A percentile compares a stretch with the other conserved stretches of the same genome.
Conservation (phyloP, 2,797 vertebrate species). For the Lophius americanus region DNA sequence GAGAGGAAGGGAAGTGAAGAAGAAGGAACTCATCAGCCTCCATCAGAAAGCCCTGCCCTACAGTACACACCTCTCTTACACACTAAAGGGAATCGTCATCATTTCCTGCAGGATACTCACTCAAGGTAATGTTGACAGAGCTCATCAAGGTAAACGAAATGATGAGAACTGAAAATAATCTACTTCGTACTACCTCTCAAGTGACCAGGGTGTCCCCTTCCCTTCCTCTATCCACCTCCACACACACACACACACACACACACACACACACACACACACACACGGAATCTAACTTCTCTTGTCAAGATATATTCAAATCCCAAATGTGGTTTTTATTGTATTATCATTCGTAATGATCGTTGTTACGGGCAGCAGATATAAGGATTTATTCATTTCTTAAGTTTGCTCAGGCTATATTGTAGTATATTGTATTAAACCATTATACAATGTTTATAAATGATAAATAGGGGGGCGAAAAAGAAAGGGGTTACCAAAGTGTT, state of each 20-base stretch:
- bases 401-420: no score
- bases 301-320: no score
- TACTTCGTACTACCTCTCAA: constrained; percentile 31
- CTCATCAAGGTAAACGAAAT: constrained; percentile 48
- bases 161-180: constrained; percentile 37
- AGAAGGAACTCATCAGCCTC: constrained; percentile 58
- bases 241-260: not conserved
- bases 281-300: no score
- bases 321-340: no score
- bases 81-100: not conserved
- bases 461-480: no score
- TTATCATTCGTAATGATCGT: no score
- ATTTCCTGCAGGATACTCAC: constrained; percentile 6
- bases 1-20: constrained; percentile 45
- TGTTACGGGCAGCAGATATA: no score
- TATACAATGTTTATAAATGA: no score
- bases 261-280: not conserved
- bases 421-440: no score
- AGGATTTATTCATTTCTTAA: no score
- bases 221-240: not conserved
- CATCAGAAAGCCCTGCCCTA: constrained; percentile 39
- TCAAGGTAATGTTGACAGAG: constrained; percentile 45
- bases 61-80: constrained; percentile 26
- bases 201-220: constrained; percentile 31
- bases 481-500: no score